These are phyloP conservation scores for Acanthoscelides obtectus DNA, from an alignment of 2,888 invertebrate species.

Conservation along the genomic window DNA sequence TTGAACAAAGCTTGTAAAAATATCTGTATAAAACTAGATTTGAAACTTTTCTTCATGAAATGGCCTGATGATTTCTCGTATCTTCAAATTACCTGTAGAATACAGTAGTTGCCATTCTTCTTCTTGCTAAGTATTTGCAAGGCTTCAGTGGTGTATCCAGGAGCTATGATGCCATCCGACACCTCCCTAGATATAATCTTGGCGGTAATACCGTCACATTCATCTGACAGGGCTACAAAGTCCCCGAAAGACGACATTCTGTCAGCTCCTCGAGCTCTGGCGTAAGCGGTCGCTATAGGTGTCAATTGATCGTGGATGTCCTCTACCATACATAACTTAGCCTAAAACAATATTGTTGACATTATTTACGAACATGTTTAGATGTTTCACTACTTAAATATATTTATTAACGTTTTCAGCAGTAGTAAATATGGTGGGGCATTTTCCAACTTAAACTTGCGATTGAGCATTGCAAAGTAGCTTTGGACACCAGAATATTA, in stretches of 20 bases:
- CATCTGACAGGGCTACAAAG: conserved; percentile 90
- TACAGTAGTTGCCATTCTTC: conserved; percentile 88
- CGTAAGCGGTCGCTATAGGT: conserved; percentile 87
- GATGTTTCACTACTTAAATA: too few species aligned
- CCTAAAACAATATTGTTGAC: conserved; percentile 49
- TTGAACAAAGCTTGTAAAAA: too few species aligned
- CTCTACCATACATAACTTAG: conserved; percentile 88
- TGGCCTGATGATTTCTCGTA: too few species aligned
- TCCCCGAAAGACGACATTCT: conserved; percentile 99
- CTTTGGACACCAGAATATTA: too few species aligned
- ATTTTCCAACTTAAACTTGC: too few species aligned
- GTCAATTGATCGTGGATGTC: conserved; percentile 71
- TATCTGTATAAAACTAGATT: too few species aligned
- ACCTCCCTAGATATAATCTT: conserved; percentile 89
- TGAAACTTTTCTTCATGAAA: too few species aligned
- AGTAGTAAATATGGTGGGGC: too few species aligned
- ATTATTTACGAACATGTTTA: background rate
- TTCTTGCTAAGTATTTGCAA: conserved; percentile 86
- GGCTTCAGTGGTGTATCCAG: conserved; percentile 81
- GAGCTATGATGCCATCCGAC: conserved; percentile 97
- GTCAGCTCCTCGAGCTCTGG: conserved; percentile 94
- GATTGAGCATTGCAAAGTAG: too few species aligned
- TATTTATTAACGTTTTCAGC: too few species aligned
- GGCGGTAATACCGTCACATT: conserved; percentile 87
- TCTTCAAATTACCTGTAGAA: conserved; percentile 63